These are phyloP conservation scores for Oncorhynchus mykiss DNA, from an alignment of 2,113 vertebrate species.

Conservation along the genomic window DNA sequence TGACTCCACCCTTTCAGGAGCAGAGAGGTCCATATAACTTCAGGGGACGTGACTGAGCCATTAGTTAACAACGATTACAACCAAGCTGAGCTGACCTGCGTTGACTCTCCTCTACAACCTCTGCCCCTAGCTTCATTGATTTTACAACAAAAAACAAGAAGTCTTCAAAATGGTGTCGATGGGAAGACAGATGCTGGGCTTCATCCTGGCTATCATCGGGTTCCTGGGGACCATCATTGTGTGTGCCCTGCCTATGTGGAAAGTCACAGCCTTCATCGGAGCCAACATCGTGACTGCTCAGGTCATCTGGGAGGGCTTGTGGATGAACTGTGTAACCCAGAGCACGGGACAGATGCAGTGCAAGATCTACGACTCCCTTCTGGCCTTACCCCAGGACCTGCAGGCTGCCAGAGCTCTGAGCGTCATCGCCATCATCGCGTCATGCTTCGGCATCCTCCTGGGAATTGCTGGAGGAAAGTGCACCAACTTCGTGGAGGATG, in stretches of 20 bases:
- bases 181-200: constrained; percentile 75
- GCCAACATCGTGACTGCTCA: constrained; percentile 77
- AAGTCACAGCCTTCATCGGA: constrained; percentile 73
- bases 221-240: constrained; percentile 65
- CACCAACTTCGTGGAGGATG: constrained; percentile 86
- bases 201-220: constrained; percentile 61
- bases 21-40: constrained; percentile 38
- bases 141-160: constrained; percentile 6
- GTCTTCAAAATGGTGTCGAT: constrained; percentile 65
- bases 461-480: constrained; percentile 83
- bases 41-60: neutral
- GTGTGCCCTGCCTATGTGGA: constrained; percentile 75
- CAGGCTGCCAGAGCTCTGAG: constrained; percentile 76
- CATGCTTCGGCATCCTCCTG: constrained; percentile 74
- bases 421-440: constrained; percentile 79
- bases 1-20: constrained; percentile 58
- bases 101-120: constrained; percentile 9
- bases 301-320: constrained; percentile 75
- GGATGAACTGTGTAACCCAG: constrained; percentile 76
- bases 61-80: neutral
- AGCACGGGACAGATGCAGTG: constrained; percentile 80
- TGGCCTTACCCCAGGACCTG: constrained; percentile 69
- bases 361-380: constrained; percentile 76
- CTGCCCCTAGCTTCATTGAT: neutral
- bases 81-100: constrained; percentile 10